These are phyloP conservation scores for Brassicogethes aeneus DNA, from an alignment of 2,888 invertebrate genomes.

Conservation along the genomic window DNA sequence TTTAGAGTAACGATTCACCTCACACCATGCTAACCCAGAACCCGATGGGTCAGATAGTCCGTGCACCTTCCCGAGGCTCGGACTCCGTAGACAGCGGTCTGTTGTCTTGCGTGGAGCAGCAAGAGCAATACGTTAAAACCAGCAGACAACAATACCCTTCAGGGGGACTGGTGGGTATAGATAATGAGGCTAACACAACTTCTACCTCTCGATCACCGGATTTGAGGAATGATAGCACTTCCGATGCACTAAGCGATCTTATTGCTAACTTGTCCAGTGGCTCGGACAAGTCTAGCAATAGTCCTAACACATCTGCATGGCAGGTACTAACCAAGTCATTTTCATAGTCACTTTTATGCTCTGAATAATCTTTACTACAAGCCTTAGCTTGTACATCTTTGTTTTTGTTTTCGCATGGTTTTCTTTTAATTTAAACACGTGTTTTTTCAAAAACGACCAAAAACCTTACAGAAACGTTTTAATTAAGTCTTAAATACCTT, in stretches of 20 bases:
- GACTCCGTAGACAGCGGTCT: slow-evolving; percentile 35
- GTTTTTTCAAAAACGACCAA: too few species aligned
- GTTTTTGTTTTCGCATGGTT: slow-evolving; percentile 12
- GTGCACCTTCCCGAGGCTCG: slow-evolving; percentile 24
- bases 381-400: slow-evolving; percentile 15
- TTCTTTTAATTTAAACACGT: too few species aligned
- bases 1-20: slow-evolving; percentile 31
- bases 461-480: too few species aligned
- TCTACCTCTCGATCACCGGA: slow-evolving; percentile 20
- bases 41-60: slow-evolving; percentile 33
- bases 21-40: slow-evolving; percentile 33
- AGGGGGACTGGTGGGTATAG: slow-evolving; percentile 38
- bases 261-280: slow-evolving; percentile 42
- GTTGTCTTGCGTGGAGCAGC: slow-evolving; percentile 36
- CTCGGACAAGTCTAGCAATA: slow-evolving; percentile 38
- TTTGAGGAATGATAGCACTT: slow-evolving; percentile 27
- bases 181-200: slow-evolving; percentile 22
- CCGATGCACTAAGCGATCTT: slow-evolving; percentile 40
- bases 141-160: slow-evolving; percentile 20
- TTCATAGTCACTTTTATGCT: too few species aligned
- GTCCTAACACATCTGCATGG: slow-evolving; percentile 39
- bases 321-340: slow-evolving; percentile 40
- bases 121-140: slow-evolving; percentile 16
- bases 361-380: too few species aligned
- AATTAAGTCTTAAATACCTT: too few species aligned